Evolutionary conservation across 2,797 vertebrate species (phyloP), one percentile per base, ranked within the genome.

Genomic region (Fistularia commersonii): DNA sequence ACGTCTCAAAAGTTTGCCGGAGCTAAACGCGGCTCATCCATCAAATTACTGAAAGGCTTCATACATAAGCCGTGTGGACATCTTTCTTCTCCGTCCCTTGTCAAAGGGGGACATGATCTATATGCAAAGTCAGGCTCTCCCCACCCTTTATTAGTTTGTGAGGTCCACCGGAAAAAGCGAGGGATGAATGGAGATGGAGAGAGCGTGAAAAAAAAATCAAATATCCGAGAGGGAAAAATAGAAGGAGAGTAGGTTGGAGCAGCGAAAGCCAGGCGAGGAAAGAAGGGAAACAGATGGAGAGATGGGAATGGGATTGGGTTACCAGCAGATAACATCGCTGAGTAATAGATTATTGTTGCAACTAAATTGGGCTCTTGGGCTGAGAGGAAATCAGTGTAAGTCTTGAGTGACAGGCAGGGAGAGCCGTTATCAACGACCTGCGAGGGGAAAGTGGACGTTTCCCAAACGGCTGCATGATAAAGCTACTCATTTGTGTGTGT

Each of bases 11-110:
- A 84, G 84, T 89, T 89, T 87, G 85, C 79, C 56, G 68, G 80
- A 87, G 86, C 66, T 85, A 91, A 90, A 90, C 87, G 83, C 78
- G 74, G 76, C 75, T 82, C 88, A 90, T 90, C 85, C 81, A 89
- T 91, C 88, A 90, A 70, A 31, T 67, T 50, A 65, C 69, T 52
- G 73, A 80, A 66, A 75, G 65, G 77, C 74, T 85, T 86, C 76
- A 78, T 80, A 76, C 63, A 76, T 68, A 76, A 82, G 84, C 58
- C 59, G 66, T 73, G 76, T 66, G 70, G 82, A 80, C 84, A 87
- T 87, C 84, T 86, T 85, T 89, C 84, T 87, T 87, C 72, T 74
- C 71, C 49, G 69, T 63, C 47, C 61, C 69, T 79, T 84, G 84
- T 86, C 84, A 81, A 37, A 13, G 38, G 49, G 37, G 73, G 75